Conservation (phyloP, 2,113 vertebrate species). For the Tyrannus savana region DNA sequence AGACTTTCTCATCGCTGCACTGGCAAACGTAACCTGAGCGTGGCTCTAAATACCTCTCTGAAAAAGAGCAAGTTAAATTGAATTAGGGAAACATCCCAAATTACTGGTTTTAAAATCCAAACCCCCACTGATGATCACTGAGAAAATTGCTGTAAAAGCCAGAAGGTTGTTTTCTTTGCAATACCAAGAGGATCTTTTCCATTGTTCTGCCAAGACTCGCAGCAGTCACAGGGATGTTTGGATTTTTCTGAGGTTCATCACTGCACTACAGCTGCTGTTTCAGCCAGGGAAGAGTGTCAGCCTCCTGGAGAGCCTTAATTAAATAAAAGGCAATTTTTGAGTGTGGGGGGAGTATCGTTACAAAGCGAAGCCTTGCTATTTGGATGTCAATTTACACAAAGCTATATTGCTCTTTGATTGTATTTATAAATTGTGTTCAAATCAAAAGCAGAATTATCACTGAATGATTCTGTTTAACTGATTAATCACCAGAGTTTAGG, state of each 20-base stretch:
- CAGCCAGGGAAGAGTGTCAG: constrained; percentile 1
- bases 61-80: background rate
- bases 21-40: background rate
- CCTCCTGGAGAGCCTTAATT: constrained; percentile 61
- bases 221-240: constrained; percentile 18
- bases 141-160: constrained; percentile 28
- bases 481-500: background rate
- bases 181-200: constrained; percentile 18
- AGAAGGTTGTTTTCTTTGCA: constrained; percentile 22
- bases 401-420: background rate
- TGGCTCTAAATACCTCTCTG: background rate
- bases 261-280: constrained; percentile 30
- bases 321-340: constrained; percentile 61
- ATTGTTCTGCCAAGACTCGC: background rate
- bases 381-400: background rate
- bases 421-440: background rate
- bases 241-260: constrained; percentile 21
- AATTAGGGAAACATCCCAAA: constrained; percentile 34
- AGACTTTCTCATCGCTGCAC: background rate
- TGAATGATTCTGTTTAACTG: background rate
- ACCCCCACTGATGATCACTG: constrained; percentile 1
- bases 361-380: background rate
- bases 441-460: background rate
- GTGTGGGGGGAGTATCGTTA: background rate
- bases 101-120: constrained; percentile 16